These are phyloP conservation scores for Pholis gunnellus DNA, from an alignment of 2,113 vertebrate species.

Conservation along the genomic window DNA sequence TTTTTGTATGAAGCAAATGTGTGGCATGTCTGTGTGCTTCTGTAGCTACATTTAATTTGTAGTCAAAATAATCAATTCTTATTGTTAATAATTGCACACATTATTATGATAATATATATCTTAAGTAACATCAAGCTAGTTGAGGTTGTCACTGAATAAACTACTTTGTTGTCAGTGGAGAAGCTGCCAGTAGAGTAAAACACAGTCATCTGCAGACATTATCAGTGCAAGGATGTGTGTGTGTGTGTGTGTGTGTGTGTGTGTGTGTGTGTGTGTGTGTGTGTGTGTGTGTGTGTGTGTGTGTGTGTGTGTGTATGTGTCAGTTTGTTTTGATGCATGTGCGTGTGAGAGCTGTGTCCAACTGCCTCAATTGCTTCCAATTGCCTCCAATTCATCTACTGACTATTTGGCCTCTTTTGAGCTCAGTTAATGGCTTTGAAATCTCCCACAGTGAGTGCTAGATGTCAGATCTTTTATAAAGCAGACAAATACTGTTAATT, in stretches of 20 bases:
- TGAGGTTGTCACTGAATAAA: conserved; percentile 31
- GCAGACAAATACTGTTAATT: conserved; percentile 53
- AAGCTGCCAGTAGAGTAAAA: conserved; percentile 60
- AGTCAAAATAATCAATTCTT: not conserved
- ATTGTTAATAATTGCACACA: not conserved
- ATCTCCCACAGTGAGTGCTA: conserved; percentile 25
- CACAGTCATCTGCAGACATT: conserved; percentile 59
- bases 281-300: conserved; percentile 16
- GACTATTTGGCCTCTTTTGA: conserved; percentile 39
- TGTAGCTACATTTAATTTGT: not conserved
- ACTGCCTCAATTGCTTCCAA: conserved; percentile 54
- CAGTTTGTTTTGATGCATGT: conserved; percentile 42
- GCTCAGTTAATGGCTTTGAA: conserved; percentile 33
- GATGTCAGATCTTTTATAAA: conserved; percentile 46
- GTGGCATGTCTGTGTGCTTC: not conserved
- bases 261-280: conserved; percentile 18
- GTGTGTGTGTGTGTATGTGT: conserved; percentile 25
- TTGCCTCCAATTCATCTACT: conserved; percentile 49
- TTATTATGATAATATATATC: not conserved
- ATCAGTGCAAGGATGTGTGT: conserved; percentile 29
- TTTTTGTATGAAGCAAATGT: not conserved
- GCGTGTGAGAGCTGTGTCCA: conserved; percentile 37
- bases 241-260: conserved; percentile 22
- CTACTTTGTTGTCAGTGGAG: conserved; percentile 26
- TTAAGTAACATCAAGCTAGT: conserved; percentile 15